These are phyloP conservation scores for Premnoplex brunnescens DNA, from an alignment of 2,797 vertebrate genomes.

Conservation along the genomic window DNA sequence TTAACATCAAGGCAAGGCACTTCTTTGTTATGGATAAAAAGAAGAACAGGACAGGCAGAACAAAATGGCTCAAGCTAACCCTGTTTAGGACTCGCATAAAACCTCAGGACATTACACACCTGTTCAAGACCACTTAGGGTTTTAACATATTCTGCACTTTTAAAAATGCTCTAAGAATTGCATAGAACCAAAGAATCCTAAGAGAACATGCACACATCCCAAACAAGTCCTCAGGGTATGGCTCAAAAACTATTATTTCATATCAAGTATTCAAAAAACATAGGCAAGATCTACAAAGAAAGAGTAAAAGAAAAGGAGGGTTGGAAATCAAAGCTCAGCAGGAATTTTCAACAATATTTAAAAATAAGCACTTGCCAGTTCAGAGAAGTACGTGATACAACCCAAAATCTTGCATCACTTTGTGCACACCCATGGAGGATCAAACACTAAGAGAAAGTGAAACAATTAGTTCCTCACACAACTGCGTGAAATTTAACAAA, in stretches of 20 bases:
- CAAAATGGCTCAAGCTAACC: not conserved
- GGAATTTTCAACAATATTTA: not conserved
- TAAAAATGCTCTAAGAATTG: not conserved
- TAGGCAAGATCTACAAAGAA: fast-evolving
- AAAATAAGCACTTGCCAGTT: not conserved
- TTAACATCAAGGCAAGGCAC: not conserved
- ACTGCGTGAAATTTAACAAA: not conserved
- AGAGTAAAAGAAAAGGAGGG: not conserved
- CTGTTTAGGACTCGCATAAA: not conserved
- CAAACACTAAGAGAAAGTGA: slow-evolving; percentile 3
- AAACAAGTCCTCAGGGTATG: not conserved
- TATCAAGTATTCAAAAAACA: not conserved
- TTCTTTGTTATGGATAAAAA: not conserved
- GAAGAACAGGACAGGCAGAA: not conserved
- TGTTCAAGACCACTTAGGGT: not conserved
- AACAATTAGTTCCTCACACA: not conserved
- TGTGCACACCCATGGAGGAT: fast-evolving
- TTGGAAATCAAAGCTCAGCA: not conserved
- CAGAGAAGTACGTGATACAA: fast-evolving
- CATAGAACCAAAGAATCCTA: not conserved
- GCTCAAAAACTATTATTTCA: not conserved
- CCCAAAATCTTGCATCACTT: not conserved
- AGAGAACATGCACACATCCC: not conserved
- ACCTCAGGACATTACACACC: not conserved
- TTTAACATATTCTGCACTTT: not conserved